A percentile compares a stretch with the other conserved stretches of the same genome.
Conservation (phyloP, 2,113 vertebrate genomes). For the Ochotona curzoniae region DNA sequence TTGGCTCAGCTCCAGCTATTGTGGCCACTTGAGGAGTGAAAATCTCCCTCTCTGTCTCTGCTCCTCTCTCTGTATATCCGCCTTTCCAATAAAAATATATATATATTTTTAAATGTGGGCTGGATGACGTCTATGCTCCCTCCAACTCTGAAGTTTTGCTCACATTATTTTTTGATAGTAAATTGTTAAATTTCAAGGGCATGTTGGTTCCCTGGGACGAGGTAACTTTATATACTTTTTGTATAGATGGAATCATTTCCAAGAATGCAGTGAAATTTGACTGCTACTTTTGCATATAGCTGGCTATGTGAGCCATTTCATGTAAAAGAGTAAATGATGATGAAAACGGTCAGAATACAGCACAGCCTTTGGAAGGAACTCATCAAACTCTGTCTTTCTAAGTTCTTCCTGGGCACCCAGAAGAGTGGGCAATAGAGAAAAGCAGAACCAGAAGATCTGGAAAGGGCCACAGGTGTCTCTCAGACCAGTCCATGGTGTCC, state of each 20-base stretch:
- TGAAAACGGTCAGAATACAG: constrained; percentile 40
- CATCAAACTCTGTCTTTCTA: not conserved
- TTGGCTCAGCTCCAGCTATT: no score
- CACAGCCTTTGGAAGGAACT: not conserved
- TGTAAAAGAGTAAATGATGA: not conserved
- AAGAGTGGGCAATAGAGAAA: not conserved
- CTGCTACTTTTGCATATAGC: not conserved
- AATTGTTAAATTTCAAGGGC: constrained; percentile 26
- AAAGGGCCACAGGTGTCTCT: not conserved
- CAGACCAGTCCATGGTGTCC: not conserved
- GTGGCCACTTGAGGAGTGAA: no score
- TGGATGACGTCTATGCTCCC: not conserved
- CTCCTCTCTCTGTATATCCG: no score
- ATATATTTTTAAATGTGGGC: no score
- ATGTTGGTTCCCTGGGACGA: not conserved
- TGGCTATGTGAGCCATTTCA: constrained; percentile 42
- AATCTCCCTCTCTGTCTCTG: no score
- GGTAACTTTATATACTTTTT: not conserved
- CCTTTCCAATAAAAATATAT: no score
- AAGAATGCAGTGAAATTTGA: constrained; percentile 7
- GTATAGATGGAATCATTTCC: constrained; percentile 47
- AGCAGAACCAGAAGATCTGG: not conserved
- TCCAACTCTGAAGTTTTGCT: not conserved
- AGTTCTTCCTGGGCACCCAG: not conserved
- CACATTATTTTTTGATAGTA: not conserved